Evolutionary conservation across 2,888 invertebrate genomes (phyloP).

Genomic region (Stenurella melanura): DNA sequence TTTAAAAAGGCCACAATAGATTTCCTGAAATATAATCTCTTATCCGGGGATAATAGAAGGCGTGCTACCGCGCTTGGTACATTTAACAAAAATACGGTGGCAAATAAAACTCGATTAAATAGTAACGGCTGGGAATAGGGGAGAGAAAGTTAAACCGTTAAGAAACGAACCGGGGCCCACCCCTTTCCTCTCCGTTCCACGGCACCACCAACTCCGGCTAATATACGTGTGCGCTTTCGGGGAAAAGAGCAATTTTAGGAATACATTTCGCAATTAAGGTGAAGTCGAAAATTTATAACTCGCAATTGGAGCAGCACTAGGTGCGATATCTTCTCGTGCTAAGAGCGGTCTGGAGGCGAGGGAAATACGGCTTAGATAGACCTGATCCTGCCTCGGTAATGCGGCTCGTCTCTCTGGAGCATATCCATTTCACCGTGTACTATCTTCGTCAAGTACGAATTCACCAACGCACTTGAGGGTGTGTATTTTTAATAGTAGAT

Average conservation of each 20-base stretch:
- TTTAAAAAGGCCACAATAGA: not conserved
- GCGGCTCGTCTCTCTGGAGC: conserved; percentile 14
- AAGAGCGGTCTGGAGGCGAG: conserved; percentile 7
- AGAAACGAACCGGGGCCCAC: conserved; percentile 51
- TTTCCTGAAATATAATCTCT: conserved; percentile 40
- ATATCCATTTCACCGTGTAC: conserved; percentile 6
- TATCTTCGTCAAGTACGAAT: not conserved
- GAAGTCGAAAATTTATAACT: conserved; percentile 66
- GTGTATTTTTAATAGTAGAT: conserved; percentile 41
- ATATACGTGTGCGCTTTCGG: conserved; percentile 58
- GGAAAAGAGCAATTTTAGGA: conserved; percentile 64
- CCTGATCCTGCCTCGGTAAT: not conserved
- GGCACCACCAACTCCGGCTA: conserved; percentile 49
- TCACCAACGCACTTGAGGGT: not conserved
- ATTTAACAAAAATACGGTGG: conserved; percentile 56
- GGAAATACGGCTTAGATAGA: conserved; percentile 22
- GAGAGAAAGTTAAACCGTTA: conserved; percentile 59
- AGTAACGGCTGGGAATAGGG: conserved; percentile 51
- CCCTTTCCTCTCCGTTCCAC: conserved; percentile 23
- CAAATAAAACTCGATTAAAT: conserved; percentile 57
- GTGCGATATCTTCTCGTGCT: conserved; percentile 44
- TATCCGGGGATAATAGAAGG: conserved; percentile 40
- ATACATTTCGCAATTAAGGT: conserved; percentile 68
- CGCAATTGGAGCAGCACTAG: conserved; percentile 59
- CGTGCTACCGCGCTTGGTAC: conserved; percentile 46